Conservation (phyloP, 2,113 vertebrate species). For the Larimichthys crocea region DNA sequence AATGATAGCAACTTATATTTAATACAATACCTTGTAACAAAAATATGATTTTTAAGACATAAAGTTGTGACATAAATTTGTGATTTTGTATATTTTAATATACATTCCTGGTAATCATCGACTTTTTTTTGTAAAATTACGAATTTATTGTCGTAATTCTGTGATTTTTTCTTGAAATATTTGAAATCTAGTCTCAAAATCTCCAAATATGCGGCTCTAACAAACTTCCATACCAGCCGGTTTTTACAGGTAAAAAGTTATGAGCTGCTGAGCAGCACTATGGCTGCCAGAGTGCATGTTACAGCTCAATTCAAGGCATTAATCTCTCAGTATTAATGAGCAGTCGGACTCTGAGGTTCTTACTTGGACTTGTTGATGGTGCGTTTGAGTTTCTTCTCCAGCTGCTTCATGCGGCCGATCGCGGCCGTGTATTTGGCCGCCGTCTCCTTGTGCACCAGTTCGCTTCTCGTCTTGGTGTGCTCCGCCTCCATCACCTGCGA, state of each 20-base stretch:
- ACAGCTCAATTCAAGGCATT: background rate
- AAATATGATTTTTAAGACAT: too few relatives aligned
- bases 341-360: slow-evolving; percentile 41
- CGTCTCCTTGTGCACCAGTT: slow-evolving; percentile 94
- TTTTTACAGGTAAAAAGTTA: background rate
- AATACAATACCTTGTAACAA: background rate
- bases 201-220: too few relatives aligned
- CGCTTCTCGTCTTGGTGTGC: slow-evolving; percentile 93
- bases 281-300: background rate
- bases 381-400: slow-evolving; percentile 97
- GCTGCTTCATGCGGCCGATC: slow-evolving; percentile 93
- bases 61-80: too few relatives aligned
- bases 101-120: too few relatives aligned
- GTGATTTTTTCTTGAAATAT: too few relatives aligned
- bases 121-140: too few relatives aligned
- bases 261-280: background rate
- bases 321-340: background rate
- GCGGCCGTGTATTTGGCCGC: slow-evolving; percentile 93
- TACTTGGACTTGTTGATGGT: slow-evolving; percentile 98
- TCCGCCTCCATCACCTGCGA: slow-evolving; percentile 97
- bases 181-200: background rate
- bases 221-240: too few relatives aligned
- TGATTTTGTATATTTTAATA: too few relatives aligned
- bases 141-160: too few relatives aligned
- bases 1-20: too few relatives aligned